Conservation (phyloP, 2,797 vertebrate species). For the Malacoctenus gilli region DNA sequence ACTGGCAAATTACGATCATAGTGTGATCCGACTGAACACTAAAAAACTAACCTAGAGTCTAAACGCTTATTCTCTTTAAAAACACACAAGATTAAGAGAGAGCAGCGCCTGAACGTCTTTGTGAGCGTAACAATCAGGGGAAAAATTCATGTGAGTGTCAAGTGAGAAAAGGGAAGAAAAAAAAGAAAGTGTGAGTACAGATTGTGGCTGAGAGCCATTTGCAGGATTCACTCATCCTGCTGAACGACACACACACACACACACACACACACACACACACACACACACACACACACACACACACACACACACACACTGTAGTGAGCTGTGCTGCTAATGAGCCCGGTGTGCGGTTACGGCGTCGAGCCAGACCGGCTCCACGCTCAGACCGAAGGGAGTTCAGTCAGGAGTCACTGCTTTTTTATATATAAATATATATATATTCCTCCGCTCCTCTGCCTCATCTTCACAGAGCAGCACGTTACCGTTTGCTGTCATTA, state of each 20-base stretch:
- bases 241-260: conserved; percentile 32
- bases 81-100: conserved; percentile 44
- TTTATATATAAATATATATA: no score
- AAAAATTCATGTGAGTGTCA: conserved; percentile 27
- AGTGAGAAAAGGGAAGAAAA: conserved; percentile 44
- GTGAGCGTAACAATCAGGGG: conserved; percentile 33
- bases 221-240: conserved; percentile 36
- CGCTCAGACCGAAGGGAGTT: conserved; percentile 72
- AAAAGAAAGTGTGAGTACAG: conserved; percentile 48
- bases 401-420: conserved; percentile 73
- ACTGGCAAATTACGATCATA: no score
- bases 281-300: conserved; percentile 22
- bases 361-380: conserved; percentile 65
- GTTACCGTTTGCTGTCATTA: conserved; percentile 57
- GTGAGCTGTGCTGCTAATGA: conserved; percentile 75
- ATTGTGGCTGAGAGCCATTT: conserved; percentile 44
- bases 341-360: conserved; percentile 70
- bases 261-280: conserved; percentile 26
- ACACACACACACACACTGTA: conserved; percentile 25
- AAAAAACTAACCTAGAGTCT: no score
- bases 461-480: conserved; percentile 59
- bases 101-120: conserved; percentile 48
- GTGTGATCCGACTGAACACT: no score
- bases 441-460: conserved; percentile 44
- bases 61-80: no score